Evolutionary conservation across 2,797 vertebrate species (phyloP), one percentile per base, ranked within the genome.

Genomic region (Gymnodraco acuticeps): DNA sequence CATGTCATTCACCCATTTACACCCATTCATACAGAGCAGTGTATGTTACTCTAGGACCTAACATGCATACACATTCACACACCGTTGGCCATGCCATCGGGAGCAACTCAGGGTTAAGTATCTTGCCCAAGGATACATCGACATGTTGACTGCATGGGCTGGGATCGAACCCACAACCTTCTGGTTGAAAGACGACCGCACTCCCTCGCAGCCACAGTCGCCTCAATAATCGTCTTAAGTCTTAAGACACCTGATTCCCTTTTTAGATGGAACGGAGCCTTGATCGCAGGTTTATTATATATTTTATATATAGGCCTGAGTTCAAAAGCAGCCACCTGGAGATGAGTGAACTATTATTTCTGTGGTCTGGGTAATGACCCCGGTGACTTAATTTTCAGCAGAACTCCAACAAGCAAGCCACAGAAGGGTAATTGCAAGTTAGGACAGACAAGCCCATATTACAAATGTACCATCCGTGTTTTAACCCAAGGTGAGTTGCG

Each of bases 401-500:
- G 15, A 66, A 53, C 17, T 65, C 58, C 53, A 60, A 43, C 76
- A 77, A 73, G 69, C 48, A 50, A 41, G 77, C 41, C 67, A 56
- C 61, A 72, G 31, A 73, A n/a, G 60, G 77, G 41, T 27, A 73
- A 82, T 75, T 80, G 52, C 33, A 70, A 52, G 17, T 66, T 20
- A 38, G 61, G 67, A 68, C 64, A 33, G 47, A 64, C 4, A 1
- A 73, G 51, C 53, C 63, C 10, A 20, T 52, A 46, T 45, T 50
- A 70, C 43, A 64, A 59, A 73, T 81, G 77, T 23, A 53, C 63
- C 42, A 68, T 80, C 63, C 64, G 47, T 73, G 38, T 58, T 75
- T 74, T 74, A 77, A 81, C 43, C 51, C 47, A 64, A 70, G 62
- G 71, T 75, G 69, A 81, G 64, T 23, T 51, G 60, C 5, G 77